Percentiles rank a stretch among this genome's conserved stretches.
phyloP scores from a whole-genome alignment of 2,797 vertebrate species.

The Artibeus jamaicensis region DNA sequence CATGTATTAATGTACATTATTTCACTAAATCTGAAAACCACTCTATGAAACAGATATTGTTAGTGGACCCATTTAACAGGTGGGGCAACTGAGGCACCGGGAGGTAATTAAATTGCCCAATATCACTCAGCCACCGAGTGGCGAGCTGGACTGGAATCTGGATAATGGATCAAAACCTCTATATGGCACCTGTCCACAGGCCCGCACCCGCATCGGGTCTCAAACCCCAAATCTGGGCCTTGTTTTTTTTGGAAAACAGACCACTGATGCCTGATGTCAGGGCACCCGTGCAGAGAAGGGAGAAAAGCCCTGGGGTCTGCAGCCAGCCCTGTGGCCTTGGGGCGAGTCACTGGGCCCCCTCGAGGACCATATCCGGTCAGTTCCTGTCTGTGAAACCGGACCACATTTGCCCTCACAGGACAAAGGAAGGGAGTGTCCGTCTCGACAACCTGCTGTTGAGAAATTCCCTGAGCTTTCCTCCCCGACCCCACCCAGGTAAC shows the following conservation, averaged over 20 bases:
- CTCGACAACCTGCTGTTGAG: not conserved
- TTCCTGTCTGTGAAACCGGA: not conserved
- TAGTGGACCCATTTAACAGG: not conserved
- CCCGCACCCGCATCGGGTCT: accelerated
- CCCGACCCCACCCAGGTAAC: not conserved
- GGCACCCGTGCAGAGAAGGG: not conserved
- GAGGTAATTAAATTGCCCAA: not conserved
- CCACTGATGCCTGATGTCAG: not conserved
- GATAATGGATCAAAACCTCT: not conserved
- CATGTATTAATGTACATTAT: not conserved
- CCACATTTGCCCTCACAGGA: not conserved
- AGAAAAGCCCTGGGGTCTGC: not conserved
- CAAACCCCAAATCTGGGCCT: not conserved
- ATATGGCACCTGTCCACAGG: not conserved
- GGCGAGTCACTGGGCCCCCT: not conserved
- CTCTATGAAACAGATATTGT: not conserved
- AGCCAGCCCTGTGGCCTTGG: not conserved
- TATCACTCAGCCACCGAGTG: not conserved
- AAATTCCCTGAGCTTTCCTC: not conserved
- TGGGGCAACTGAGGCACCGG: not conserved
- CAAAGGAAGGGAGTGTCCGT: not conserved
- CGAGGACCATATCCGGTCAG: too few relatives aligned
- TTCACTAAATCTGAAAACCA: constrained; percentile 27
- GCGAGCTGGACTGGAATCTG: not conserved
- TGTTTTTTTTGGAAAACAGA: not conserved